Percentiles rank a stretch among this genome's conserved stretches.
Evolutionary conservation across 2,888 invertebrate species (phyloP).

Genomic region (Brachyptera risi): DNA sequence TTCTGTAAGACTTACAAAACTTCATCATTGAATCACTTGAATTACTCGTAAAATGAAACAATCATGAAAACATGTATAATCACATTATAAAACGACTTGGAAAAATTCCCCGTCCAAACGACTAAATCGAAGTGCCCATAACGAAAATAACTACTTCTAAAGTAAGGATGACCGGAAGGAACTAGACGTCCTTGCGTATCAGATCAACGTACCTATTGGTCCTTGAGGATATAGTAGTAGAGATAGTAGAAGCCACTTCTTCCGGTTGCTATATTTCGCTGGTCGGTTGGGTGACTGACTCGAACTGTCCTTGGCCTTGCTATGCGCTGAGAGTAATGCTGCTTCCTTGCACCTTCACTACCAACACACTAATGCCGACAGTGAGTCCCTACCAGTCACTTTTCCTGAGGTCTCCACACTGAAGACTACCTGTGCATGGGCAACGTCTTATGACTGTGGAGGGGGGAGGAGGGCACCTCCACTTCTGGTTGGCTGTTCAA

Average conservation of each 20-base stretch:
- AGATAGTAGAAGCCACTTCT: not conserved
- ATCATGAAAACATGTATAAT: too few species aligned
- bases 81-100: too few species aligned
- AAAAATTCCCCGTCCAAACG: too few species aligned
- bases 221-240: slow-evolving; percentile 19
- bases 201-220: slow-evolving; percentile 29
- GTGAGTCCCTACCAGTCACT: slow-evolving; percentile 27
- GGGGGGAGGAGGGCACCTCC: not conserved
- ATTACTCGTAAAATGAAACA: too few species aligned
- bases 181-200: slow-evolving; percentile 24
- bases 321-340: not conserved
- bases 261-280: not conserved
- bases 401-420: slow-evolving; percentile 29
- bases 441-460: not conserved
- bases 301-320: slow-evolving; percentile 28
- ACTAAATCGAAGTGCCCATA: too few species aligned
- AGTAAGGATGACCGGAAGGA: slow-evolving; percentile 8
- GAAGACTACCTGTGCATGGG: not conserved
- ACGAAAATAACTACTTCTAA: too few species aligned
- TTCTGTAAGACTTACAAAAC: too few species aligned
- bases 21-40: too few species aligned
- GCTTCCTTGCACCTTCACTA: slow-evolving; percentile 27
- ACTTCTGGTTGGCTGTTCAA: slow-evolving; percentile 16
- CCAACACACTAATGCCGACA: slow-evolving; percentile 29
- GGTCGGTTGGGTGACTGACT: slow-evolving; percentile 16